phyloP scores from a whole-genome alignment of 2,888 invertebrate genomes.

The Stenurella melanura region DNA sequence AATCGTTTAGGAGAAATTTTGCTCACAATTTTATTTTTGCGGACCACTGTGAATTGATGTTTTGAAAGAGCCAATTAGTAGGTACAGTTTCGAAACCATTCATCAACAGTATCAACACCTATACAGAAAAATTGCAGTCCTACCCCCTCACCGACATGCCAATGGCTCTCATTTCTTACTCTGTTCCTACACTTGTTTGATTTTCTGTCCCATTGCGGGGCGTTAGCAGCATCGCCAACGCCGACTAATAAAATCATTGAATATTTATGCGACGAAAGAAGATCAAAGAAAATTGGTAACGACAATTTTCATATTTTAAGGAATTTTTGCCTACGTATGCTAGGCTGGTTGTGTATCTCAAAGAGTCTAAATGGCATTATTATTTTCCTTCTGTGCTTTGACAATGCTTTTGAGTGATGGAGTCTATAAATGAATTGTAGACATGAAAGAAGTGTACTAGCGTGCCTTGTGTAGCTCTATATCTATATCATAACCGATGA shows the following conservation, averaged over 20 bases:
- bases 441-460: constrained; percentile 16
- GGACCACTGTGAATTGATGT: no score
- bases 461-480: neutral
- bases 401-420: neutral
- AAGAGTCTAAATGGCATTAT: constrained; percentile 20
- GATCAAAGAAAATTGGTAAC: constrained; percentile 28
- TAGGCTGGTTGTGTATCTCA: neutral
- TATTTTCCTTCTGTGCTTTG: constrained; percentile 25
- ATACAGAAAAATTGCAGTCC: neutral
- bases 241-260: constrained; percentile 11
- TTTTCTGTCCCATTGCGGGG: neutral
- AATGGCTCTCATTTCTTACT: neutral
- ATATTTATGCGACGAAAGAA: constrained; percentile 17
- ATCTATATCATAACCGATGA: neutral
- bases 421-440: constrained; percentile 13
- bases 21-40: no score
- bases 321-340: constrained; percentile 9
- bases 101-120: no score
- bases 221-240: neutral
- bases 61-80: no score
- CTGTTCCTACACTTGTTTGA: neutral
- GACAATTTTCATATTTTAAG: constrained; percentile 25
- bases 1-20: no score
- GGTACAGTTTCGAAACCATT: no score
- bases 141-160: neutral